Base-by-base conservation (phyloP, 2,113 vertebrate genomes). In the Gallinago undulata region DNA sequence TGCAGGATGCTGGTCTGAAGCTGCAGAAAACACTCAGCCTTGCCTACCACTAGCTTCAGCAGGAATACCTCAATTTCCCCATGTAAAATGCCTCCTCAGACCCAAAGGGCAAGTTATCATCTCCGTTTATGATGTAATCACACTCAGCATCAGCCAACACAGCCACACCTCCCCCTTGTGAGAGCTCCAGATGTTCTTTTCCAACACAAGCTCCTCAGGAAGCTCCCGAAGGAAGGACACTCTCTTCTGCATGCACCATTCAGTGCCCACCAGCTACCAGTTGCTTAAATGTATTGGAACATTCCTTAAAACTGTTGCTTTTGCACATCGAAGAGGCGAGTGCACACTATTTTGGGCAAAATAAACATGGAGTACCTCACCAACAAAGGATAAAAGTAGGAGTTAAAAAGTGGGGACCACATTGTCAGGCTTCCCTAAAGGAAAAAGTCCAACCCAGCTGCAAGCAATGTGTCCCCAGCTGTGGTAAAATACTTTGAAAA, bases 51-150 rank as follows among this genome's bases (percentile, higher is more conserved):
- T 19, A 76, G 22, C 24, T 55, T 23, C 27, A 53, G 7, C 53
- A 72, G 4, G 9, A 89, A 59, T 4, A 41, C 5, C n/a, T 79
- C 62, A 1, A 5, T 33, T 53, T 68, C 18, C 7, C 24, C 13
- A 2, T 11, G 6, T 0, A 12, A 67, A 55, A 15, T n/a, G 19
- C 59, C 45, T 55, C 43, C 48, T 75, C 43, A 7, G 19, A 30
- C 16, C 67, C 72, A 24, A 84, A 72, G n/a, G 51, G 69, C 45
- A 66, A 51, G 5, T 55, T 70, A 43, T 12, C 3, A 6, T 51
- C 53, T 60, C 35, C 11, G 7, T 3, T 5, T 2, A 15, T 1
- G 8, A 62, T 3, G 3, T 15, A 41, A 35, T 16, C 4, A 1
- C 39, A 12, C 12, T 66, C 10, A 16, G 33, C 63, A 25, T 57